Percentiles rank a stretch among this genome's conserved stretches.
Evolutionary conservation across 2,888 invertebrate species (phyloP).

Genomic region (Cryptosula pallasiana): DNA sequence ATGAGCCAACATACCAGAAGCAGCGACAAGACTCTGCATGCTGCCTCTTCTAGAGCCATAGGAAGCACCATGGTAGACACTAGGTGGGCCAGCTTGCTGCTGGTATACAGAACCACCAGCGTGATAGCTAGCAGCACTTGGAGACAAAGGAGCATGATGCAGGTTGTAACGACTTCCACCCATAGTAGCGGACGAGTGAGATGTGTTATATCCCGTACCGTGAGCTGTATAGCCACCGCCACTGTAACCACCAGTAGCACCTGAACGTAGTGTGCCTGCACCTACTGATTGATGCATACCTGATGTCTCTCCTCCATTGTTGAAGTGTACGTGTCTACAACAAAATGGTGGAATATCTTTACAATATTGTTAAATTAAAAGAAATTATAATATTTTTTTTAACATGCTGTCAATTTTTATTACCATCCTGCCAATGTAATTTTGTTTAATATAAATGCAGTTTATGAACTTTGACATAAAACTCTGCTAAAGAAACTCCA

Average conservation of each 20-base stretch:
- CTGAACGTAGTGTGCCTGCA: background rate
- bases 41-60: constrained; percentile 23
- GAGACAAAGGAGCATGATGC: constrained; percentile 6
- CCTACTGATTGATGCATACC: constrained; percentile 7
- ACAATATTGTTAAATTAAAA: background rate
- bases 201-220: background rate
- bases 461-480: too few relatives aligned
- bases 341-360: background rate
- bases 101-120: background rate
- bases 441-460: too few relatives aligned
- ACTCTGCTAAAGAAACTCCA: too few relatives aligned
- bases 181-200: background rate
- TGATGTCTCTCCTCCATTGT: background rate
- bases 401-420: too few relatives aligned
- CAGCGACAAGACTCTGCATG: constrained; percentile 24
- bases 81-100: background rate
- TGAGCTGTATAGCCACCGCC: background rate
- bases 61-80: constrained; percentile 18
- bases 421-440: too few relatives aligned
- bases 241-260: background rate
- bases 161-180: constrained; percentile 8
- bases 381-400: too few relatives aligned
- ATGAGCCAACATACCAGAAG: constrained; percentile 21
- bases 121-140: constrained; percentile 13
- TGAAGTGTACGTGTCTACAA: constrained; percentile 24